Base-by-base conservation (phyloP, 1,140 invertebrate species). In the Philotrypesis tridentata region DNA sequence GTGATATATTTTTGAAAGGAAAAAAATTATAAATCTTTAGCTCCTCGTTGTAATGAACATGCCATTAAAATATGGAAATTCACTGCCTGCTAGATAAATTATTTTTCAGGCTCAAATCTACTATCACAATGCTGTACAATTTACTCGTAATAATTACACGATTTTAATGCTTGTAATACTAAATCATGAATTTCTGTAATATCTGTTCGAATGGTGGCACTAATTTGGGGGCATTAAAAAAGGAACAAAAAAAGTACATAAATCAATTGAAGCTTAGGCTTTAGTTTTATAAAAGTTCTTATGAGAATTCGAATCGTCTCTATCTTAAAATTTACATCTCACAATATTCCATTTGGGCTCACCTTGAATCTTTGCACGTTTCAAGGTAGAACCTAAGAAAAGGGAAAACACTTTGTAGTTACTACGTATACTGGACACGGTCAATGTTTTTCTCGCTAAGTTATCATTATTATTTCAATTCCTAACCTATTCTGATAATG, bases 1-100 rank as follows among this genome's bases (percentile, higher is more conserved):
- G 61, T 73, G 63, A 83, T 74, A 74, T 83, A 83, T 73, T 83
- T 79, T 83, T 79, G 75, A 61, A 79, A 70, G 74, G 14, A 63
- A 68, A 71, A 11, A 61, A 61, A 81, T 61, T 5, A 65, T 63
- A 60, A 77, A 33, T 68, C 40, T 70, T 61, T 43, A 76, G 48
- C 74, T 82, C 68, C 63, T 83, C 31, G 31, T 67, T 78, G 67
- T 79, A 72, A 79, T 79, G 21, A 75, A 83, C 37, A 76, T 83
- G 82, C 76, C 76, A 83, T 83, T 79, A 31, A 23, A 55, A 71
- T 73, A 25, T 60, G 29, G 61, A 79, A 82, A 78, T 73, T 78
- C 27, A 79, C 33, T 79, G 76, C 61, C 70, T 74, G 40, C 67
- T 60, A 12, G 25, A 73, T 71, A 71, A 76, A 61, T 73, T 40